These are phyloP conservation scores for Scomber colias DNA, from an alignment of 2,113 vertebrate genomes.

Conservation along the genomic window DNA sequence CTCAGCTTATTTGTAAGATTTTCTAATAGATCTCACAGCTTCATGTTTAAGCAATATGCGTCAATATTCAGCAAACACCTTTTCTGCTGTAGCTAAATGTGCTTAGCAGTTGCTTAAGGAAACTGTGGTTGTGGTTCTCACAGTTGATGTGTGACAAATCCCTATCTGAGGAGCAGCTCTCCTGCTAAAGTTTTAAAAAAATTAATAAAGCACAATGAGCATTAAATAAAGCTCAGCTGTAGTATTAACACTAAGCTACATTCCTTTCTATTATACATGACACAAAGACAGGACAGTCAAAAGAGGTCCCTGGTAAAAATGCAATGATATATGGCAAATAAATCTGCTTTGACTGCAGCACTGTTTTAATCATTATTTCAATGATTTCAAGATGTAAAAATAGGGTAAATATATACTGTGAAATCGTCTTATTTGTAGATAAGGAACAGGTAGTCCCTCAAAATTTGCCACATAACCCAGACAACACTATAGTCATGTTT, in stretches of 20 bases:
- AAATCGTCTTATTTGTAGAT: background rate
- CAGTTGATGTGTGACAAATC: conserved; percentile 63
- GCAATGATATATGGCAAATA: background rate
- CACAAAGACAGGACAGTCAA: conserved; percentile 9
- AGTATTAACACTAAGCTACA: conserved; percentile 33
- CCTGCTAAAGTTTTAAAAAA: conserved; percentile 27
- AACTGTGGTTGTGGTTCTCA: conserved; percentile 31
- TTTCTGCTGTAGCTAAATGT: conserved; percentile 9
- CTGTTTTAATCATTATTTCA: background rate
- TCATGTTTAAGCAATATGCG: conserved; percentile 4
- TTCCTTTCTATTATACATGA: background rate
- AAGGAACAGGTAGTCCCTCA: background rate
- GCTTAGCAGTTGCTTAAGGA: conserved; percentile 48
- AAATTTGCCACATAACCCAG: background rate
- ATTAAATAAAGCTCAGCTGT: conserved; percentile 53
- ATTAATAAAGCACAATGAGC: conserved; percentile 45
- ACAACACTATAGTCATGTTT: background rate
- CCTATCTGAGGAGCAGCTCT: conserved; percentile 50
- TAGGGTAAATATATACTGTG: background rate
- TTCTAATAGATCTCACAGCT: conserved; percentile 6
- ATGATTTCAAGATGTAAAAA: background rate
- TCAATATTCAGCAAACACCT: conserved; percentile 26
- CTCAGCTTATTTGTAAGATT: conserved; percentile 36
- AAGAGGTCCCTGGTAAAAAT: background rate
- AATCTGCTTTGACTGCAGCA: background rate